Evolutionary conservation across 2,113 vertebrate species (phyloP).

Genomic region (Etheostoma spectabile): DNA sequence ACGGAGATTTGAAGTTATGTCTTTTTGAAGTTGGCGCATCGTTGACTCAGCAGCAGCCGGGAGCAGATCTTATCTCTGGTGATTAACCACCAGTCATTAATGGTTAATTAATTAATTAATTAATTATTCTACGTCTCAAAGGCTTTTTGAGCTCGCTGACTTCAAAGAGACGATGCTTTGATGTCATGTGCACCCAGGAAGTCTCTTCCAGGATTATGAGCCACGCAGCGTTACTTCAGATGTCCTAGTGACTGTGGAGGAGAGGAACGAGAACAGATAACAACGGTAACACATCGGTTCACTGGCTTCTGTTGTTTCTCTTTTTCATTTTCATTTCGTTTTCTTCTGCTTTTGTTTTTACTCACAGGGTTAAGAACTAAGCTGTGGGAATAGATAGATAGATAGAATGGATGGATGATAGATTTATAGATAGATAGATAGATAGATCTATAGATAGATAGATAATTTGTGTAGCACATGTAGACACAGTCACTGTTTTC

Average conservation of each 20-base stretch:
- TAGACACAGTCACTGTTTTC: no score
- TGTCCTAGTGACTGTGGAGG: neutral
- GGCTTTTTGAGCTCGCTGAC: slow-evolving; percentile 21
- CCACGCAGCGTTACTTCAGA: neutral
- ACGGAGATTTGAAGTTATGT: neutral
- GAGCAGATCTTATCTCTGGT: slow-evolving; percentile 31
- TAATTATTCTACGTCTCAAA: slow-evolving; percentile 40
- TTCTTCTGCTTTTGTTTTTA: neutral
- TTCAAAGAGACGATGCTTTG: slow-evolving; percentile 64
- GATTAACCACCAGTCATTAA: slow-evolving; percentile 59
- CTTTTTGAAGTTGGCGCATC: neutral
- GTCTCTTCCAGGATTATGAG: slow-evolving; percentile 24
- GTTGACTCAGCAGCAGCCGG: slow-evolving; percentile 1
- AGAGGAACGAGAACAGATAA: slow-evolving; percentile 15
- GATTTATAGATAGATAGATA: no score
- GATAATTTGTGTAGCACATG: no score
- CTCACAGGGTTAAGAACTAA: no score
- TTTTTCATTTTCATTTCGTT: neutral
- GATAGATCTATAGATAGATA: no score
- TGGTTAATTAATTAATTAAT: neutral
- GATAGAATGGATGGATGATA: no score
- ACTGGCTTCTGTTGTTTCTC: neutral
- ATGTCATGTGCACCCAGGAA: slow-evolving; percentile 18
- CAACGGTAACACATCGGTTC: neutral
- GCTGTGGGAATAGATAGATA: no score